These are phyloP conservation scores for Drosophila melanogaster DNA, from an alignment of 1,140 invertebrate species.

Conservation along the genomic window DNA sequence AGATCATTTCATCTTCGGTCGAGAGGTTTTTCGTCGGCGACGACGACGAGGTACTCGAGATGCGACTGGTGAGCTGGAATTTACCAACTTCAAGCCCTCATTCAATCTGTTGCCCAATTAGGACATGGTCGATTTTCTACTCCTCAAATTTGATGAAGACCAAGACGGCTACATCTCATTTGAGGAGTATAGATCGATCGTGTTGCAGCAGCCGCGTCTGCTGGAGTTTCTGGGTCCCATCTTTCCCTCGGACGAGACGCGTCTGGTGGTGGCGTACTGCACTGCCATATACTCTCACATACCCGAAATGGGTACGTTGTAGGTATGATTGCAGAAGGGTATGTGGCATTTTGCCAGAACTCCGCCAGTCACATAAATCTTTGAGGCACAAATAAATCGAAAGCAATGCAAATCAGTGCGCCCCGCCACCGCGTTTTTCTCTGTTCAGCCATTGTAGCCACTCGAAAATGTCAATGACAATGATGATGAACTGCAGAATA, in stretches of 20 bases:
- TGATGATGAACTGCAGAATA: slow-evolving; percentile 82
- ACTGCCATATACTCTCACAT: slow-evolving; percentile 27
- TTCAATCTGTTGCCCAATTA: not conserved
- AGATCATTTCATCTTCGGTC: slow-evolving; percentile 12
- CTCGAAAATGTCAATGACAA: slow-evolving; percentile 82
- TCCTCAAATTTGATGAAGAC: slow-evolving; percentile 35
- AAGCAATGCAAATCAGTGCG: slow-evolving; percentile 65
- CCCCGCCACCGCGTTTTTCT: slow-evolving; percentile 16
- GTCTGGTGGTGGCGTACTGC: slow-evolving; percentile 21
- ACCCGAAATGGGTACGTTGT: slow-evolving; percentile 7
- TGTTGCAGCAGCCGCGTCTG: slow-evolving; percentile 17
- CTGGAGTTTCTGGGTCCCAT: slow-evolving; percentile 36
- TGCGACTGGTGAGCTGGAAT: slow-evolving; percentile 19
- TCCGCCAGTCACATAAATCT: slow-evolving; percentile 28
- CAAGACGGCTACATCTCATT: slow-evolving; percentile 24
- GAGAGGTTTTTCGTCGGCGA: slow-evolving; percentile 26
- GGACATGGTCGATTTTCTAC: slow-evolving; percentile 39
- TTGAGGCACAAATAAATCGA: slow-evolving; percentile 70
- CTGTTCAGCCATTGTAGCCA: slow-evolving; percentile 77
- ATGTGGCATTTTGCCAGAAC: slow-evolving; percentile 39
- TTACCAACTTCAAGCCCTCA: too few relatives aligned
- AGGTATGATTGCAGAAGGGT: slow-evolving; percentile 4
- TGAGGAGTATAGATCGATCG: slow-evolving; percentile 25
- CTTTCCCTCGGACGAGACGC: slow-evolving; percentile 20
- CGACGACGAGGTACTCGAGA: slow-evolving; percentile 28